Evolutionary conservation across 2,888 invertebrate species (phyloP).

Genomic region (Branchellion lobata): DNA sequence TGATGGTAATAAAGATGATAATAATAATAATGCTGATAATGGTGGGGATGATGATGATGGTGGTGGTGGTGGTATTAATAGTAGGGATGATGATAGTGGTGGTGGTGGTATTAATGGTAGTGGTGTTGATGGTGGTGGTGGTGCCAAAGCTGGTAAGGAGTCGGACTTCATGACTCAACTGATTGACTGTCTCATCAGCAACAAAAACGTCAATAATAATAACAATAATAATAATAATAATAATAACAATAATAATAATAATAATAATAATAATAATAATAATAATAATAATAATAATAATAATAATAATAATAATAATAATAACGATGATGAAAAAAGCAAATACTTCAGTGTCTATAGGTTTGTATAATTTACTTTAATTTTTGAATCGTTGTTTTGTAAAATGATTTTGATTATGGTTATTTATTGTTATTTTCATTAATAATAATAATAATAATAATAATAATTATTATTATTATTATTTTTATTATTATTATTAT

Average conservation of each 20-base stretch:
- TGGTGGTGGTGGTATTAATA: too few relatives aligned
- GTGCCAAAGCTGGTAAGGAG: background rate
- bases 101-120: too few relatives aligned
- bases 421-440: too few relatives aligned
- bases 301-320: background rate
- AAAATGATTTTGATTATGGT: too few relatives aligned
- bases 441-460: too few relatives aligned
- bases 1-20: background rate
- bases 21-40: background rate
- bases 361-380: background rate
- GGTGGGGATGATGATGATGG: background rate
- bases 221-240: background rate
- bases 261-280: background rate
- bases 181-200: too few relatives aligned
- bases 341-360: background rate
- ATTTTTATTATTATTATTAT: too few relatives aligned
- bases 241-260: background rate
- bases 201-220: too few relatives aligned
- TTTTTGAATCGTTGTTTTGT: too few relatives aligned
- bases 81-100: too few relatives aligned
- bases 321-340: background rate
- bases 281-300: background rate
- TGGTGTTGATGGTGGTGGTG: background rate
- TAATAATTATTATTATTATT: too few relatives aligned
- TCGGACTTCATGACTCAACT: background rate